Evolutionary conservation across 2,113 vertebrate species (phyloP).

Genomic region (Chloropsis cyanopogon): DNA sequence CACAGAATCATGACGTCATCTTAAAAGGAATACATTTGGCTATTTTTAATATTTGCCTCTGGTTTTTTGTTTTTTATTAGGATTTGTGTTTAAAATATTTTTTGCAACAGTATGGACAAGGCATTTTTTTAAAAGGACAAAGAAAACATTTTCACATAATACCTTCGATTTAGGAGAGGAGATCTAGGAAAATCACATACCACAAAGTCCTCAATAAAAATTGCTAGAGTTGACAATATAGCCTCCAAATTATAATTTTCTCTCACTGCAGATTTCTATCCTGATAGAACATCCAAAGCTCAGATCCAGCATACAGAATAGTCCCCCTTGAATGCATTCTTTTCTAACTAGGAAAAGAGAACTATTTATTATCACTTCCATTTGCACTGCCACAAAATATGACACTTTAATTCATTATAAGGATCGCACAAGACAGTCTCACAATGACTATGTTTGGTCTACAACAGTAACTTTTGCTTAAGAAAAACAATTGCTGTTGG

Average conservation of each 20-base stretch:
- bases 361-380: not conserved
- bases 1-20: not conserved
- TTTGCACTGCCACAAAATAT: not conserved
- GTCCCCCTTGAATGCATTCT: not conserved
- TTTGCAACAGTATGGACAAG: not conserved
- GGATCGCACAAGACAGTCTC: not conserved
- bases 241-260: not conserved
- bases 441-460: slow-evolving; percentile 7
- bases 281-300: not conserved
- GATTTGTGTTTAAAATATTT: not conserved
- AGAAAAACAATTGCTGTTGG: not conserved
- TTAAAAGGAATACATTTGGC: not conserved
- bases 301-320: not conserved
- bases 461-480: not conserved
- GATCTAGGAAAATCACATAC: not conserved
- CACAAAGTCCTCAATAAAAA: not conserved
- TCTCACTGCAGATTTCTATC: not conserved
- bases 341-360: not conserved
- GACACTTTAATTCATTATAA: not conserved
- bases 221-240: not conserved
- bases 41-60: not conserved
- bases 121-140: not conserved
- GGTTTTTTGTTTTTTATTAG: accelerated
- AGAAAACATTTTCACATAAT: not conserved
- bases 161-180: not conserved